phyloP scores from a whole-genome alignment of 1,140 invertebrate species.

The Dendrolimus punctatus region DNA sequence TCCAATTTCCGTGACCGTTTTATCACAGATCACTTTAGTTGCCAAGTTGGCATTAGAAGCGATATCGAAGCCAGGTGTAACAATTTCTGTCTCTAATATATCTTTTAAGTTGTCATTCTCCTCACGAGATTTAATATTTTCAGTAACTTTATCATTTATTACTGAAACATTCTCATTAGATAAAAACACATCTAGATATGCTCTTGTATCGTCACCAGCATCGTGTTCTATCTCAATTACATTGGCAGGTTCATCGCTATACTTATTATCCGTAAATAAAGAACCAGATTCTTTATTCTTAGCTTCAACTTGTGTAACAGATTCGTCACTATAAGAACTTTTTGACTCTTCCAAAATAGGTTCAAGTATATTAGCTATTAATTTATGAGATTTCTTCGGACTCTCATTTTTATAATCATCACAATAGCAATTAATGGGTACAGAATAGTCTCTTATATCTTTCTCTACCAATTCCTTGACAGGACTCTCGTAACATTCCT shows the following conservation, averaged over 20 bases:
- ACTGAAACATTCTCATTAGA: too few relatives aligned
- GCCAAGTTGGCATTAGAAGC: too few relatives aligned
- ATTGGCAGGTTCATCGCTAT: background rate
- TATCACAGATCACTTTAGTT: too few relatives aligned
- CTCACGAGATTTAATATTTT: too few relatives aligned
- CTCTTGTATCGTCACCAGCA: background rate
- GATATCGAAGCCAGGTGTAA: too few relatives aligned
- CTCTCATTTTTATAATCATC: conserved; percentile 43
- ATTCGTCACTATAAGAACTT: conserved; percentile 44
- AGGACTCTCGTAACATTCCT: conserved; percentile 55
- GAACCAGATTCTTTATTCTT: conserved; percentile 9
- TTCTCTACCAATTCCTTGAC: conserved; percentile 62
- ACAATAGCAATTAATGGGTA: conserved; percentile 57
- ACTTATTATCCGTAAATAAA: background rate
- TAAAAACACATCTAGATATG: too few relatives aligned
- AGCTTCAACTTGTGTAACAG: conserved; percentile 13
- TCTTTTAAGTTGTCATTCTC: too few relatives aligned
- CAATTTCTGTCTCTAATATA: too few relatives aligned
- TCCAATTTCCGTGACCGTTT: too few relatives aligned
- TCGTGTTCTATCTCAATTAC: background rate
- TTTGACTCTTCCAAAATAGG: conserved; percentile 63
- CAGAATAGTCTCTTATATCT: conserved; percentile 64
- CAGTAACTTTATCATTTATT: too few relatives aligned
- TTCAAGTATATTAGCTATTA: conserved; percentile 37
- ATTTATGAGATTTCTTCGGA: conserved; percentile 30